These are phyloP conservation scores for Eumerus sabulonum DNA, from an alignment of 2,888 invertebrate species.

Conservation along the genomic window DNA sequence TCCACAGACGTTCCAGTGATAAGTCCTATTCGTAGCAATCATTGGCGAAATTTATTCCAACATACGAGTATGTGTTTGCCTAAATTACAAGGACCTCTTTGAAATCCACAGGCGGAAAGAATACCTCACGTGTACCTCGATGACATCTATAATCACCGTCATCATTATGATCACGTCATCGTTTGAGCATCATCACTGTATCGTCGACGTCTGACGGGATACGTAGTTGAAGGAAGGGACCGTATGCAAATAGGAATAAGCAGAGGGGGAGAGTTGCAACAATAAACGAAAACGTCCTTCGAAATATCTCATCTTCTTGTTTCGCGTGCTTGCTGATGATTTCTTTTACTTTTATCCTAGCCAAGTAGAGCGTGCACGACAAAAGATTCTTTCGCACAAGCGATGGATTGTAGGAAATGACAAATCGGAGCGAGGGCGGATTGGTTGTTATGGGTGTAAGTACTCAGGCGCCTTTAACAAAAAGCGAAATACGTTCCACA, in stretches of 20 bases:
- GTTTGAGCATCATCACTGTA: conserved; percentile 11
- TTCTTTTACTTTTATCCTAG: conserved; percentile 51
- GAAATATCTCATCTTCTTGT: conserved; percentile 40
- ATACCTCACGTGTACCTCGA: too few relatives aligned
- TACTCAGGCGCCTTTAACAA: not conserved
- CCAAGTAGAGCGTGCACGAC: conserved; percentile 62
- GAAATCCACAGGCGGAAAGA: not conserved
- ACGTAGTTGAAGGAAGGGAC: too few relatives aligned
- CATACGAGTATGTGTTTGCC: conserved; percentile 7
- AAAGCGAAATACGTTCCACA: conserved; percentile 47
- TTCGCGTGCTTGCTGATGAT: conserved; percentile 27
- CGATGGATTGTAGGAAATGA: conserved; percentile 17
- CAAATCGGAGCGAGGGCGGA: not conserved
- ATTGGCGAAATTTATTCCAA: conserved; percentile 33
- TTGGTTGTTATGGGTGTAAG: conserved; percentile 1
- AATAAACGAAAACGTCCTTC: conserved; percentile 57
- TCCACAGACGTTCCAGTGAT: not conserved
- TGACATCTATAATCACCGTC: too few relatives aligned
- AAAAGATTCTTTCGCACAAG: conserved; percentile 32
- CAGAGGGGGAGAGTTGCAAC: conserved; percentile 39
- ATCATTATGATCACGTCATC: conserved; percentile 17
- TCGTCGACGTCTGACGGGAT: conserved; percentile 10
- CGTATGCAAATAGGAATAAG: not conserved
- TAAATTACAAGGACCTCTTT: conserved; percentile 54
- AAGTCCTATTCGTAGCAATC: conserved; percentile 1